Base-by-base conservation (phyloP, 37 sponge, comb jelly and placozoan genomes). In the Crambe crambe region DNA sequence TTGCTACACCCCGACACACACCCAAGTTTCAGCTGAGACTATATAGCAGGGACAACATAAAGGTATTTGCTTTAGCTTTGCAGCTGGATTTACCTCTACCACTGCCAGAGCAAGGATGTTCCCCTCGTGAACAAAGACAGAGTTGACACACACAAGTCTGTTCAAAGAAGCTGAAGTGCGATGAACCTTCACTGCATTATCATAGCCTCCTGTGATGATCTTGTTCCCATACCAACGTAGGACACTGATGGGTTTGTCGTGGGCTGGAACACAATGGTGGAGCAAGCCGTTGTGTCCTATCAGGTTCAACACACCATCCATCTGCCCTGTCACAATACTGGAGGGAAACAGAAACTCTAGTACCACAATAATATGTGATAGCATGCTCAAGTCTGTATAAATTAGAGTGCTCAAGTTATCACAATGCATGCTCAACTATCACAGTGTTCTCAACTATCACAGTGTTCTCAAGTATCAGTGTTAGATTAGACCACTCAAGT, bases 1-100 rank as follows among this genome's bases (percentile, higher is more conserved):
- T 61, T 73, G 8, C 80, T 78, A 59, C 90, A 89, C 0, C 86
- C 90, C 12, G 86, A 83, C 39, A 89, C 77, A 64, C 90, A 89
- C 21, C 77, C 83, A 17, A 73, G 47, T 54, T 54, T 34, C 54
- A 31, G 25, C 42, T 70, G 70, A 58, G 59, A 58, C 75, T 58
- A 32, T 5, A 65, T 17, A 47, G 12, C 10, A 47, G 51, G 12
- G 6, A 47, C 6, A n/a, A 62, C 5, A 18, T 8, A 62, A n/a
- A n/a, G 6, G 30, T 41, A 20, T 12, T 47, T 47, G 10, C 6
- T 15, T 47, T 12, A 47, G 51, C 51, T 47, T 15, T 6, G 6
- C 12, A 47, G 12, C 12, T 15, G 12, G 6, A 15, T 47, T 51
- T 41, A 85, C 85, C 59, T 72, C 56, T 12, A 75, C 79, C 35